Conservation (phyloP, 1,140 invertebrate genomes). For the Drosophila varians region DNA sequence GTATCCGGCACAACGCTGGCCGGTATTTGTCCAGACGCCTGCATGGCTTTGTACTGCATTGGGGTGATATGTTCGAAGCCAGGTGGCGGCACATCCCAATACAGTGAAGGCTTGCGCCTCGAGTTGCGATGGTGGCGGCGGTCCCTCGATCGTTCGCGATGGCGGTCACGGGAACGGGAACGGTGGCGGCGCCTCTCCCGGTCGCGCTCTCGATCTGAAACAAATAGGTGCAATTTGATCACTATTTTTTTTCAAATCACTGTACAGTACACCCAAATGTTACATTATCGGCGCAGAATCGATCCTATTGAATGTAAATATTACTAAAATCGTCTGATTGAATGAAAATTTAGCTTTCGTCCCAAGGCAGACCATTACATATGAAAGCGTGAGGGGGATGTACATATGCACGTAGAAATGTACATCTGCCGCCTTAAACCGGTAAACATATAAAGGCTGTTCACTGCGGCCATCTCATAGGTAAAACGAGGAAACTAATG, state of each 20-base stretch:
- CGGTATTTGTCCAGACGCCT: conserved; percentile 96
- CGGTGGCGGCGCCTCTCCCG: conserved; percentile 68
- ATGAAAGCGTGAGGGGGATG: not conserved
- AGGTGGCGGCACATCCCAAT: conserved; percentile 99
- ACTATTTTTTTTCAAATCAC: not conserved
- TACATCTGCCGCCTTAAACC: not conserved
- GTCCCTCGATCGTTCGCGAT: conserved; percentile 66
- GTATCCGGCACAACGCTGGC: conserved; percentile 95
- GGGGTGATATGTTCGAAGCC: conserved; percentile 99
- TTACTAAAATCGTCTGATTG: not conserved
- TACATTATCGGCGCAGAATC: not conserved
- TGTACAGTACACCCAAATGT: not conserved
- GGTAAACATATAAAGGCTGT: not conserved
- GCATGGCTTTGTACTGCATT: conserved; percentile 93
- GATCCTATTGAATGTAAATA: not conserved
- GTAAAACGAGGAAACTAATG: not conserved
- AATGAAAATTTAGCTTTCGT: not conserved
- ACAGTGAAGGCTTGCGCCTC: conserved; percentile 94
- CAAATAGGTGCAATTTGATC: not conserved
- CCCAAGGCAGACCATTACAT: not conserved
- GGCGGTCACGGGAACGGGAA: conserved; percentile 66
- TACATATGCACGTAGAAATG: conserved; percentile 15
- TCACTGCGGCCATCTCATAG: not conserved
- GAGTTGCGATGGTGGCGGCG: conserved; percentile 70
- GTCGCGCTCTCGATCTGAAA: conserved; percentile 63